Base-by-base conservation (phyloP, 2,113 vertebrate genomes). In the Falco punctatus region DNA sequence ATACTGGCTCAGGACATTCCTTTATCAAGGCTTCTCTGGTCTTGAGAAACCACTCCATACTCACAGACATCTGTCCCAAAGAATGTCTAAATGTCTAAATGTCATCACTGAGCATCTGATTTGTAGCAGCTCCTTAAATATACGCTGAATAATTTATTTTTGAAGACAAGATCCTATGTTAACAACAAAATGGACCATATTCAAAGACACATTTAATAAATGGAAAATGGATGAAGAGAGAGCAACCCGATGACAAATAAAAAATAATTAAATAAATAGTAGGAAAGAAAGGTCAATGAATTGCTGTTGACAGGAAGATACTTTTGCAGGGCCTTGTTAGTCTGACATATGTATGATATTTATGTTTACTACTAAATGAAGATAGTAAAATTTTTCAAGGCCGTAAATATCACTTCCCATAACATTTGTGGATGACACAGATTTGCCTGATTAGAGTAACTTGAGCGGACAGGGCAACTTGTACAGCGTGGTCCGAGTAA, bases 401-500 rank as follows among this genome's bases (percentile, higher is more conserved):
- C n/a, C 69, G 23, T 59, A 82, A 96, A 55, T 35, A 44, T 30
- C n/a, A 52, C 67, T 81, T 92, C 49, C 44, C 19, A 2, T 35
- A 51, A 61, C 20, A 49, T 62, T 49, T 70, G 21, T 72, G 18
- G 27, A 54, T 51, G 81, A 10, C 28, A 55, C 46, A 51, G 33
- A 57, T 80, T 61, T 58, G 10, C 48, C 65, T 33, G 15, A 9
- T 54, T 13, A 42, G 32, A 58, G 52, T 32, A 48, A 26, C 26
- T 33, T 67, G n/a, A 48, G 42, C 5, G 1, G 32, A 49, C 15
- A 22, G 38, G 42, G 33, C 52, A 48, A 14, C 24, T 48, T 64
- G 5, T 7, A 54, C 11, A 22, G 61, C 33, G 51, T 0, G 0
- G 10, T 46, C 32, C 1, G 32, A 69, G 54, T 57, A 30, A 10